Evolutionary conservation across 2,797 vertebrate species (phyloP).

Genomic region (Myotis daubentonii): DNA sequence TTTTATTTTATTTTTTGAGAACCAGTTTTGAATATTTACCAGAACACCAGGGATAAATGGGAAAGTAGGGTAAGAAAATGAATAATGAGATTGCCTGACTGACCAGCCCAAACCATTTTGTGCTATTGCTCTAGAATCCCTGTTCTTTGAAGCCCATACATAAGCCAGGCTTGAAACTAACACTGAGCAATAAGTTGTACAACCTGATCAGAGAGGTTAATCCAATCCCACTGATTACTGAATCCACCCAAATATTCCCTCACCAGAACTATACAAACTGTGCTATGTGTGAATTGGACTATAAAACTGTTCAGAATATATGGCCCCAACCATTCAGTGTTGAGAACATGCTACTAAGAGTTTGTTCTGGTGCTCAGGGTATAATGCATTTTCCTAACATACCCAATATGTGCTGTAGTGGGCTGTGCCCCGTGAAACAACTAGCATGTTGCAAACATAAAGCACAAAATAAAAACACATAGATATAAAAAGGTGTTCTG

Average conservation of each 20-base stretch:
- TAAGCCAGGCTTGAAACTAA: neutral
- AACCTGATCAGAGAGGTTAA: neutral
- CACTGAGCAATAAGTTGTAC: neutral
- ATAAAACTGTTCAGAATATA: neutral
- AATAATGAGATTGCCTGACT: neutral
- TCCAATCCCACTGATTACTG: neutral
- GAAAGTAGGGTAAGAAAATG: neutral
- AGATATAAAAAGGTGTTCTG: neutral
- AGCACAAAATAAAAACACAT: neutral
- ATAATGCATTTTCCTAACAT: neutral
- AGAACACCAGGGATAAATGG: neutral
- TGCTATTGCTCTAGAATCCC: neutral
- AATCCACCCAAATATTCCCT: neutral
- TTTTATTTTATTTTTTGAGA: neutral
- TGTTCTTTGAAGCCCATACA: neutral
- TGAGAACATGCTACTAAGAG: neutral
- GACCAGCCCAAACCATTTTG: neutral
- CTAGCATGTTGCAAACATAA: neutral
- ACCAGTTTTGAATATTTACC: neutral
- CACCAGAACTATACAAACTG: neutral
- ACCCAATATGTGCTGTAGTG: neutral
- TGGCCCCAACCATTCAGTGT: neutral
- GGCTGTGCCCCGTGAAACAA: neutral
- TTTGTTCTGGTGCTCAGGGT: neutral
- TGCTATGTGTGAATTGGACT: neutral